These are phyloP conservation scores for Ibidorhyncha struthersii DNA, from an alignment of 2,113 vertebrate species.

Conservation along the genomic window DNA sequence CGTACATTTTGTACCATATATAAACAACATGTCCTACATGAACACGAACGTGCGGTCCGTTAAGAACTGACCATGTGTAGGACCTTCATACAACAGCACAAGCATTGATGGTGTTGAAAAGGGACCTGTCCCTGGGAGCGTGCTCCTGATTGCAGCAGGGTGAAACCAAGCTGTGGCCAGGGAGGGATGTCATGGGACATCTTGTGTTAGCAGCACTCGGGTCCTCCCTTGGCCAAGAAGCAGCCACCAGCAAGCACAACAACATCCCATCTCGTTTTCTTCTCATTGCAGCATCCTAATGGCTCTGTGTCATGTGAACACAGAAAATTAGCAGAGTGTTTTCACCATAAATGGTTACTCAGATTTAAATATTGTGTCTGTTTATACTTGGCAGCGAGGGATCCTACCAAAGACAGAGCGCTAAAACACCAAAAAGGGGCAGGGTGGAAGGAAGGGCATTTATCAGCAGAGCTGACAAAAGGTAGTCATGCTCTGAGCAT, in stretches of 20 bases:
- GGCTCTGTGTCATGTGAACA: rapidly evolving
- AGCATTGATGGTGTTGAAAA: neutral
- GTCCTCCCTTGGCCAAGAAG: neutral
- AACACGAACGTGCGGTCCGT: neutral
- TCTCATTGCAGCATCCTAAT: neutral
- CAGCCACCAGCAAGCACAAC: neutral
- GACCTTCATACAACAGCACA: neutral
- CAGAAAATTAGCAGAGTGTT: neutral
- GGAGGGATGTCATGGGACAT: neutral
- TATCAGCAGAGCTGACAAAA: neutral
- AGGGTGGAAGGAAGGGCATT: neutral
- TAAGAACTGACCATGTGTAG: neutral
- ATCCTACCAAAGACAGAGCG: neutral
- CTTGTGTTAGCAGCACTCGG: neutral
- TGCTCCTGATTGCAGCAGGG: neutral
- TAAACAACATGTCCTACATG: neutral
- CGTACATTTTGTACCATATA: neutral
- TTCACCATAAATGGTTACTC: neutral
- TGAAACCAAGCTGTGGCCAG: neutral
- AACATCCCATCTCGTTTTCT: rapidly evolving
- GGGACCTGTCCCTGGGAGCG: neutral
- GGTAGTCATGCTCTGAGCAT: neutral
- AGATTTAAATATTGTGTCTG: neutral
- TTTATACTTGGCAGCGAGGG: neutral
- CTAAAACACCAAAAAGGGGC: neutral